Conservation (phyloP, 2,888 invertebrate genomes). For the Ichneumoninae sp. region DNA sequence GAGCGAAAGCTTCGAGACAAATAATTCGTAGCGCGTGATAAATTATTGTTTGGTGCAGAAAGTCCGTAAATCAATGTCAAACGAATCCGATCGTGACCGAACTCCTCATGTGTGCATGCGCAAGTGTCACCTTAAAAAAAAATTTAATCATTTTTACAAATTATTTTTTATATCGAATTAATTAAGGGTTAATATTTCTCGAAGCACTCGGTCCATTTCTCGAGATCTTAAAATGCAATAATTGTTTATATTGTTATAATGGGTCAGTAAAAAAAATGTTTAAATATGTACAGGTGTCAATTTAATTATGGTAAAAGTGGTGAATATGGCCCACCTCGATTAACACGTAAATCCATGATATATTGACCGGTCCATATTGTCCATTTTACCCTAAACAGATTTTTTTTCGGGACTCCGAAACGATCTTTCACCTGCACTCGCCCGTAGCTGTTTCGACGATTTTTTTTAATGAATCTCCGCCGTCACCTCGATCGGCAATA, state of each 20-base stretch:
- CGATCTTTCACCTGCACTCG: neutral
- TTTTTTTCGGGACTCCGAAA: neutral
- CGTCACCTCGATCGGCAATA: constrained; percentile 2
- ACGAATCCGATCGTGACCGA: neutral
- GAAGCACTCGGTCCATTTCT: neutral
- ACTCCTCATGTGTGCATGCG: too few species aligned
- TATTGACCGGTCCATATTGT: too few species aligned
- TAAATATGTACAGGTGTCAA: neutral
- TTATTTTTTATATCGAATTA: neutral
- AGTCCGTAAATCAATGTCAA: constrained; percentile 10
- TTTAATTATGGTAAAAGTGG: too few species aligned
- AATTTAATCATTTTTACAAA: neutral
- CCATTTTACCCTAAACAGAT: too few species aligned
- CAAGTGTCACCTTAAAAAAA: too few species aligned
- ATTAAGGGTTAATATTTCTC: neutral
- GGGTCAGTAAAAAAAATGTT: neutral
- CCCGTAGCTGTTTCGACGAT: neutral
- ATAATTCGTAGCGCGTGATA: constrained; percentile 8
- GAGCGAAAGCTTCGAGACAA: neutral
- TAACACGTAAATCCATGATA: too few species aligned
- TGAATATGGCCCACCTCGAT: too few species aligned
- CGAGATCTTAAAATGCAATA: neutral
- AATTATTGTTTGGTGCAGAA: constrained; percentile 9
- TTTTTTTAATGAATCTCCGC: constrained; percentile 27
- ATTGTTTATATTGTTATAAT: neutral